Evolutionary conservation across 2,113 vertebrate genomes (phyloP).

Genomic region (Terrapene triunguis): DNA sequence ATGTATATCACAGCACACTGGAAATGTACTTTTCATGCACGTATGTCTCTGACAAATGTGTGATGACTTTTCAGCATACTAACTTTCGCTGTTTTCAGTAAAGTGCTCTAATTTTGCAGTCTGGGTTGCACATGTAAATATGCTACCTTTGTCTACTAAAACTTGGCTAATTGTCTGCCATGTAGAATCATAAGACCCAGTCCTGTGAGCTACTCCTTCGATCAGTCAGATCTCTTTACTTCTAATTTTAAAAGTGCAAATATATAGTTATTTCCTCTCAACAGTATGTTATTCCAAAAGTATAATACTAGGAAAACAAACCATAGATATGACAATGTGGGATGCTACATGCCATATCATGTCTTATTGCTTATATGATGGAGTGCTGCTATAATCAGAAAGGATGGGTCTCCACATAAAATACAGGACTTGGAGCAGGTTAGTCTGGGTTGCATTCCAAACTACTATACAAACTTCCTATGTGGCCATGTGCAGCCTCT

Average conservation of each 20-base stretch:
- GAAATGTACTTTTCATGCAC: not conserved
- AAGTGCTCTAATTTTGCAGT: not conserved
- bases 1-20: accelerated
- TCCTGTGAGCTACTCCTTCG: not conserved
- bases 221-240: not conserved
- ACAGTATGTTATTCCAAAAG: not conserved
- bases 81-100: accelerated
- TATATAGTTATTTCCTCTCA: not conserved
- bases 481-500: not conserved
- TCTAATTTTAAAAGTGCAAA: not conserved
- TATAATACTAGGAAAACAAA: not conserved
- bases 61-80: not conserved
- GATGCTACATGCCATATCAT: not conserved
- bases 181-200: not conserved
- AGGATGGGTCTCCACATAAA: not conserved
- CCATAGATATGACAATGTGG: not conserved
- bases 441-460: not conserved
- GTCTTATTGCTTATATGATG: not conserved
- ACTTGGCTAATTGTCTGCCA: not conserved
- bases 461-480: not conserved
- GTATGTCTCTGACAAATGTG: not conserved
- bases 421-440: not conserved
- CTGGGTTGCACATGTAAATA: not conserved
- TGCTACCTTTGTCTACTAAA: not conserved
- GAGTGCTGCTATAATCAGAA: accelerated